Percentiles rank a stretch among this genome's conserved stretches.
These are phyloP conservation scores for Picus viridis DNA, from an alignment of 2,797 vertebrate species.

Conservation along the genomic window DNA sequence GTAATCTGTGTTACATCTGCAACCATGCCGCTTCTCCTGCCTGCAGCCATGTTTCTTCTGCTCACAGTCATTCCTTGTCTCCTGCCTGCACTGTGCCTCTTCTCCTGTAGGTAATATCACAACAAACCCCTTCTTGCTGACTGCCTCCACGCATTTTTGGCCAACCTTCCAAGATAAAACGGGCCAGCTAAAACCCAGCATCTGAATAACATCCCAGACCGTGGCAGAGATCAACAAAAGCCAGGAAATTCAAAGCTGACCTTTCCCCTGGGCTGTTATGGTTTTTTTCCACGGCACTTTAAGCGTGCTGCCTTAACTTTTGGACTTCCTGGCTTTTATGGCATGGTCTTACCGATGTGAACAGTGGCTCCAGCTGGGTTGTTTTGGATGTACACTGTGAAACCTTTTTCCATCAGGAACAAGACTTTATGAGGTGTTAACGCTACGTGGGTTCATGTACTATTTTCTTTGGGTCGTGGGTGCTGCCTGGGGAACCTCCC, in stretches of 20 bases:
- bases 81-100: no score
- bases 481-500: no score
- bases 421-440: background rate
- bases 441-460: background rate
- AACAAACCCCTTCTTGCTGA: background rate
- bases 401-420: conserved; percentile 26
- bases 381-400: background rate
- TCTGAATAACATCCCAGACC: conserved; percentile 55
- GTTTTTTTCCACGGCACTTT: conserved; percentile 60
- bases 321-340: conserved; percentile 71
- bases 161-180: conserved; percentile 34
- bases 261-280: conserved; percentile 55
- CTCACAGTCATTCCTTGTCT: no score
- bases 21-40: no score
- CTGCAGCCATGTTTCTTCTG: no score
- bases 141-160: background rate
- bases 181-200: conserved; percentile 39
- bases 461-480: rapidly evolving
- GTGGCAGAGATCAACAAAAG: conserved; percentile 71
- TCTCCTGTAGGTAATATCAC: background rate
- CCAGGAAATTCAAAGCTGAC: conserved; percentile 76
- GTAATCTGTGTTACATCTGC: no score
- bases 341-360: background rate
- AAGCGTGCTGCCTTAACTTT: conserved; percentile 15
- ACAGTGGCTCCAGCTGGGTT: background rate